Percentiles rank a stretch among this genome's conserved stretches.
Conservation (phyloP, 2,888 invertebrate genomes). For the Eupithecia exiguata region DNA sequence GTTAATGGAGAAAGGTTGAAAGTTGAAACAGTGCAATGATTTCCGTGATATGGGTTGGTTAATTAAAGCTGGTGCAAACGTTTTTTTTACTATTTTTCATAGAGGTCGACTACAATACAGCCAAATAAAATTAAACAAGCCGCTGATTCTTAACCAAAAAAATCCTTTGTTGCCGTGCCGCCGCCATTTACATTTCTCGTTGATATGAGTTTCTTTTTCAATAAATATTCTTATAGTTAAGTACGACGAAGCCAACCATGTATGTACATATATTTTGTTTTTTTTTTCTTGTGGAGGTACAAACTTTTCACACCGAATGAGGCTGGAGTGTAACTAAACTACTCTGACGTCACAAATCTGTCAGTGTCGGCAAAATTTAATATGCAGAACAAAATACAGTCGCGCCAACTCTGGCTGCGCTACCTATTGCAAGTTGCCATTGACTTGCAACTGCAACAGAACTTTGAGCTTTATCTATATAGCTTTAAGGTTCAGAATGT, state of each 20-base stretch:
- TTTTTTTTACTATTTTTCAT: neutral
- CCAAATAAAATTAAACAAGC: neutral
- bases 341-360: neutral
- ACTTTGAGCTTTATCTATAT: constrained; percentile 5
- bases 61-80: neutral
- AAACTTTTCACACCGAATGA: neutral
- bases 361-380: neutral
- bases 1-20: neutral
- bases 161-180: neutral
- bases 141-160: neutral
- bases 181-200: neutral
- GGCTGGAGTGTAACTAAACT: neutral
- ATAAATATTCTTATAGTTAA: too few relatives aligned
- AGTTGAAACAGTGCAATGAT: constrained; percentile 23
- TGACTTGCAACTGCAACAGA: neutral
- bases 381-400: neutral
- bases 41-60: neutral
- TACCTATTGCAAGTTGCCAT: constrained; percentile 18
- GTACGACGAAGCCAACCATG: too few relatives aligned
- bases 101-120: neutral
- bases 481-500: neutral
- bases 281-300: too few relatives aligned
- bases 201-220: neutral
- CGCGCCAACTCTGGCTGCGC: neutral
- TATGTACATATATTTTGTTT: too few relatives aligned